Percentiles rank a stretch among this genome's conserved stretches.
Evolutionary conservation across 1,140 invertebrate species (phyloP).

Genomic region (Portunus trituberculatus): DNA sequence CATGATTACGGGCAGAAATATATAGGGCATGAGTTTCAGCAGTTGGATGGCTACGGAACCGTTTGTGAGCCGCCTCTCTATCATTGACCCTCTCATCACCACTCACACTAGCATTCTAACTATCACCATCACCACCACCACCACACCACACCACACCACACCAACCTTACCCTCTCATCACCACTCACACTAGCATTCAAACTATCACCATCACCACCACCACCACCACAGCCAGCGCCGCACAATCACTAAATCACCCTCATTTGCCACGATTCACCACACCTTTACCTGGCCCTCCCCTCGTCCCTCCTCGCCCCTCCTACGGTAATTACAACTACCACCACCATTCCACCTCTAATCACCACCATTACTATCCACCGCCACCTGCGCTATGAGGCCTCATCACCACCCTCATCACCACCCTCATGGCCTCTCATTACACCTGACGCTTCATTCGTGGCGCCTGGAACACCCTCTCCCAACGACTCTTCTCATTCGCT

Average conservation of each 20-base stretch:
- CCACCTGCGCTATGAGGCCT: not conserved
- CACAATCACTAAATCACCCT: not conserved
- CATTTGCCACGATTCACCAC: not conserved
- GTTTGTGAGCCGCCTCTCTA: too few species aligned
- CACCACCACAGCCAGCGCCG: not conserved
- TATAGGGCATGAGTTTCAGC: too few species aligned
- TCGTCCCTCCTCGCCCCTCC: not conserved
- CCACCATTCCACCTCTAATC: slow-evolving; percentile 25
- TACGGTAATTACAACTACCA: not conserved
- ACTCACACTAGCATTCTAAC: not conserved
- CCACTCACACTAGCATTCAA: not conserved
- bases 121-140: not conserved
- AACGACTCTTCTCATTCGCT: not conserved
- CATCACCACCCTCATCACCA: slow-evolving; percentile 32
- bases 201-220: not conserved
- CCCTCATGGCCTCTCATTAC: slow-evolving; percentile 11
- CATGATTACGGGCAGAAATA: too few species aligned
- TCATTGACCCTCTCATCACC: not conserved
- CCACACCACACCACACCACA: too few species aligned
- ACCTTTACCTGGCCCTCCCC: not conserved
- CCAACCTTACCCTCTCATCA: not conserved
- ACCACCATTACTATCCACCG: not conserved
- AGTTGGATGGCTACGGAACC: too few species aligned
- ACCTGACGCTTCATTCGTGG: not conserved
- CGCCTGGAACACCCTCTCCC: not conserved